Conservation (phyloP, 2,888 invertebrate genomes). For the Drosophila limbata region DNA sequence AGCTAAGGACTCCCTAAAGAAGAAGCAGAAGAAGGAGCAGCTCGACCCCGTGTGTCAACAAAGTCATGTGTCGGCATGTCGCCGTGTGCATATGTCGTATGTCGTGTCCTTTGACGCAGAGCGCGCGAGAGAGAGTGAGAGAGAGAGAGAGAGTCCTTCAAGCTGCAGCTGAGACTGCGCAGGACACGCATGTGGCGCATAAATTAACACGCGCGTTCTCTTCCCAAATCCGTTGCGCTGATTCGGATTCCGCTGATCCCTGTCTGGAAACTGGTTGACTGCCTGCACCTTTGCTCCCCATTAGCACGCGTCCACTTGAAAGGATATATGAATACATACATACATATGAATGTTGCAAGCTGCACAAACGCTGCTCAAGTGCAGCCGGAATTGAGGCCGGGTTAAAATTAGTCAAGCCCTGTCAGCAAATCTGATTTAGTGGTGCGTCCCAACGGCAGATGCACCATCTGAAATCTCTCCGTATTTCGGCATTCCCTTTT, state of each 20-base stretch:
- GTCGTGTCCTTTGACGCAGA: conserved; percentile 73
- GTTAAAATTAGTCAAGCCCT: conserved; percentile 82
- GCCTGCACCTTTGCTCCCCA: conserved; percentile 78
- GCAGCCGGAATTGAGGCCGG: conserved; percentile 61
- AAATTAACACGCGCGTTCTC: conserved; percentile 61
- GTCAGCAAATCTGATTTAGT: conserved; percentile 84
- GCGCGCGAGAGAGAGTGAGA: conserved; percentile 19
- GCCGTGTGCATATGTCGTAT: conserved; percentile 73
- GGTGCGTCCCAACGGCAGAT: conserved; percentile 65
- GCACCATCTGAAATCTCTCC: conserved; percentile 42
- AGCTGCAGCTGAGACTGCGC: conserved; percentile 69
- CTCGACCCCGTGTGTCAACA: conserved; percentile 73
- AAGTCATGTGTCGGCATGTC: conserved; percentile 80
- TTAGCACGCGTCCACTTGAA: conserved; percentile 81
- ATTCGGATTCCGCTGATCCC: conserved; percentile 46
- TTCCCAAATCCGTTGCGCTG: conserved; percentile 44
- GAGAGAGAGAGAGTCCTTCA: neutral
- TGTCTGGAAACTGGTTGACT: conserved; percentile 18
- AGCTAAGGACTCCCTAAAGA: conserved; percentile 45
- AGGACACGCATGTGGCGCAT: conserved; percentile 68
- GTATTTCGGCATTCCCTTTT: conserved; percentile 1
- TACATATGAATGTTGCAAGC: conserved; percentile 49
- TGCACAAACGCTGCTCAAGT: conserved; percentile 68
- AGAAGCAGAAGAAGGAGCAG: neutral
- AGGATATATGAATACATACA: conserved; percentile 16